Percentiles rank a stretch among this genome's conserved stretches.
phyloP scores from a whole-genome alignment of 2,113 vertebrate species.

The Corapipo altera region DNA sequence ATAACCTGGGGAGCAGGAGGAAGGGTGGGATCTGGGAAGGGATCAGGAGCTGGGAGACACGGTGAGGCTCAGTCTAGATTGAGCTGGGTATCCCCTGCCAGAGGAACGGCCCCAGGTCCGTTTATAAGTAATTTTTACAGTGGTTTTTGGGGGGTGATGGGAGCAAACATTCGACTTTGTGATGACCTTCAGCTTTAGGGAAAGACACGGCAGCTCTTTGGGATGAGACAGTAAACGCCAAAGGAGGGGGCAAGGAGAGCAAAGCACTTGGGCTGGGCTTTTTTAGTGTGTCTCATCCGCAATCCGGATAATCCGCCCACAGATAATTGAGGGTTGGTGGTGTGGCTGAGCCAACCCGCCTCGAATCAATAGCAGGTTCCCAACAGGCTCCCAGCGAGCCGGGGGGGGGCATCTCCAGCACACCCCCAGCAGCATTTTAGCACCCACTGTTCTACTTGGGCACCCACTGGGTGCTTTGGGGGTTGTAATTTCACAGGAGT shows the following conservation, averaged over 20 bases:
- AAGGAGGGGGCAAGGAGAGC: not conserved
- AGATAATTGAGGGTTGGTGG: conserved; percentile 38
- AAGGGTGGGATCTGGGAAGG: not conserved
- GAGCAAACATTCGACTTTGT: fast-evolving
- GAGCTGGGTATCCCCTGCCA: not conserved
- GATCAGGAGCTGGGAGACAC: not conserved
- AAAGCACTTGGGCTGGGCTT: not conserved
- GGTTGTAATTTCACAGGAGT: fast-evolving
- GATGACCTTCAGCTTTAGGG: fast-evolving
- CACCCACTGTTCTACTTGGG: not conserved
- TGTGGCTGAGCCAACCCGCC: not conserved
- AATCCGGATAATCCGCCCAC: conserved; percentile 50
- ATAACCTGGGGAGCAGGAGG: conserved; percentile 9
- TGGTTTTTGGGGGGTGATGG: fast-evolving
- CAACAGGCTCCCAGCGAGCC: not conserved
- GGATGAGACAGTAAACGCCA: not conserved
- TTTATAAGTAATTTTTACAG: fast-evolving
- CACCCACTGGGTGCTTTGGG: not conserved
- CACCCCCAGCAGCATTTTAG: not conserved
- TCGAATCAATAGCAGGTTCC: not conserved
- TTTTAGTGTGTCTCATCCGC: not conserved
- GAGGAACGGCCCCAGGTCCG: fast-evolving
- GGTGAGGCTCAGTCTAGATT: not conserved
- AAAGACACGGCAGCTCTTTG: not conserved
- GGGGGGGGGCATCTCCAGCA: not conserved